Evolutionary conservation across 2,888 invertebrate species (phyloP).

Genomic region (Luperina testacea): DNA sequence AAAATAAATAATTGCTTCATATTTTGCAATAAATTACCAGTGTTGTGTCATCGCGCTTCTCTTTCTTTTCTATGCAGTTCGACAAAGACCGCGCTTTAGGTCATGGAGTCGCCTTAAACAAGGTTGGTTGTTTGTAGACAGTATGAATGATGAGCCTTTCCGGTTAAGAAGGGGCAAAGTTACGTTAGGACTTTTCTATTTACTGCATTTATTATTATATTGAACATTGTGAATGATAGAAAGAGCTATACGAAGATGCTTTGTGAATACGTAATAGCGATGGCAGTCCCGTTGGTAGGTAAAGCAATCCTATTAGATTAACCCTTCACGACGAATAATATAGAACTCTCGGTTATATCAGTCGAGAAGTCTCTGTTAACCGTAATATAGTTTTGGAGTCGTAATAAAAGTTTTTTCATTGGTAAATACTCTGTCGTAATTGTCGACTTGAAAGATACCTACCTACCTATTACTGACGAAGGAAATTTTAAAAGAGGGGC

Average conservation of each 20-base stretch:
- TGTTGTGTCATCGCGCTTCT: no score
- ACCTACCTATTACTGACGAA: neutral
- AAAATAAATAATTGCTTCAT: no score
- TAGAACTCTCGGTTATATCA: neutral
- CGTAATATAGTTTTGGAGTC: conserved; percentile 2
- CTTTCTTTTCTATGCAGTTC: no score
- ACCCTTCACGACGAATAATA: conserved; percentile 24
- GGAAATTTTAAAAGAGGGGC: conserved; percentile 6
- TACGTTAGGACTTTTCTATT: conserved; percentile 28
- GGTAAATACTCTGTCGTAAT: conserved; percentile 20
- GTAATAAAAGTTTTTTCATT: conserved; percentile 29
- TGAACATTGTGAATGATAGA: conserved; percentile 62
- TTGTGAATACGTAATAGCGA: conserved; percentile 51
- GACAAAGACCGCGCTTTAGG: no score
- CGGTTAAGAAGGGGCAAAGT: conserved; percentile 23
- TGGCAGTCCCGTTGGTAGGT: conserved; percentile 28
- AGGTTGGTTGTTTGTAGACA: conserved; percentile 49
- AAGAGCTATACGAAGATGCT: conserved; percentile 23
- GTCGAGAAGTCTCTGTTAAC: neutral
- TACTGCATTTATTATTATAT: conserved; percentile 56
- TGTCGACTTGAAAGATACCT: conserved; percentile 15
- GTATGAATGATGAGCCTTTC: conserved; percentile 65
- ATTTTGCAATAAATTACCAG: no score
- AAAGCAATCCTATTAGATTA: conserved; percentile 37
- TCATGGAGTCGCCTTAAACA: conserved; percentile 46